phyloP scores from a whole-genome alignment of 2,888 invertebrate species.

The Tinea pellionella region DNA sequence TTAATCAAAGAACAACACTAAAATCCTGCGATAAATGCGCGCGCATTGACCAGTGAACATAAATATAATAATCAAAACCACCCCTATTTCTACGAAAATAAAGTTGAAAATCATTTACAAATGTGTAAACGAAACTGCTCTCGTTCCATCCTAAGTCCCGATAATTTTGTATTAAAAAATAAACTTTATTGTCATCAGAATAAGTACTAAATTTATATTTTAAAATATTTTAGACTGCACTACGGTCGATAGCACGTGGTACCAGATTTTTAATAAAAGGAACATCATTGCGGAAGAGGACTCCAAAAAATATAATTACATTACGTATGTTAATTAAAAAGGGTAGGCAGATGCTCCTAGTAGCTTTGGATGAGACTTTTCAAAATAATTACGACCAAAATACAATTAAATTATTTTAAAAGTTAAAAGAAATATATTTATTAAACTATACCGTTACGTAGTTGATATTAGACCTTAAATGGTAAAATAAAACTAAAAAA shows the following conservation, averaged over 20 bases:
- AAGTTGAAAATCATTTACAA: not conserved
- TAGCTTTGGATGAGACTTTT: no score
- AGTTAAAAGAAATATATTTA: no score
- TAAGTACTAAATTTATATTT: not conserved
- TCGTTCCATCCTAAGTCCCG: not conserved
- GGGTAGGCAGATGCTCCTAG: no score
- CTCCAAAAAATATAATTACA: no score
- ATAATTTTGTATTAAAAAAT: not conserved
- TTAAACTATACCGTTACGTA: no score
- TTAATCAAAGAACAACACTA: not conserved
- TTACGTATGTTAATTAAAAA: no score
- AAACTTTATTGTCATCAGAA: not conserved
- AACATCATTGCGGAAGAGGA: not conserved
- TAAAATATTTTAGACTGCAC: slow-evolving; percentile 22
- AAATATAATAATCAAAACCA: not conserved
- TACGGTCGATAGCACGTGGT: slow-evolving; percentile 41
- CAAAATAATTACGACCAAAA: no score
- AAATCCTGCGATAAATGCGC: slow-evolving; percentile 3
- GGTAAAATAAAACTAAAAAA: no score
- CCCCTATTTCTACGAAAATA: not conserved
- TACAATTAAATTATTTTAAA: no score
- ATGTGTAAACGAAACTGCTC: not conserved
- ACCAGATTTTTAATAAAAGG: not conserved
- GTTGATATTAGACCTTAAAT: no score
- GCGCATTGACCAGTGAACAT: not conserved